phyloP scores from a whole-genome alignment of 2,113 vertebrate genomes.

The Carlito syrichta region DNA sequence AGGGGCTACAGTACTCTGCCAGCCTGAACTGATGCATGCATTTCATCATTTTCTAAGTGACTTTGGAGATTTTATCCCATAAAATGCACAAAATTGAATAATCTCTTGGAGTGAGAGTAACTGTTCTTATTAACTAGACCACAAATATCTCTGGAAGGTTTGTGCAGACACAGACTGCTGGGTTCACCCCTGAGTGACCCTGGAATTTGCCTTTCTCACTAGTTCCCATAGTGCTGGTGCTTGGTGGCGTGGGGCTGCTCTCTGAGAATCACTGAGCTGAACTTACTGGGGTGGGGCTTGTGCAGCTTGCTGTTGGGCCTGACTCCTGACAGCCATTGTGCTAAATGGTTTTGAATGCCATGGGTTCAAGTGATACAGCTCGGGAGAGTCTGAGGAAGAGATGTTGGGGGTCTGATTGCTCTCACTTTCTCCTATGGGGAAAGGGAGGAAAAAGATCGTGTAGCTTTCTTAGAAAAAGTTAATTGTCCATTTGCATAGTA shows the following conservation, averaged over 20 bases:
- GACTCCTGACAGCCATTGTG: not conserved
- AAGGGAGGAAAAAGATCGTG: not conserved
- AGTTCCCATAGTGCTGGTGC: not conserved
- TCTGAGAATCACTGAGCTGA: accelerated
- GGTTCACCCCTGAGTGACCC: not conserved
- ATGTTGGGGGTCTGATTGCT: accelerated
- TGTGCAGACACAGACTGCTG: accelerated
- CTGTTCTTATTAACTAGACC: no score
- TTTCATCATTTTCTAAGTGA: not conserved
- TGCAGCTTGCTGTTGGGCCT: no score
- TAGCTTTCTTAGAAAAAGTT: not conserved
- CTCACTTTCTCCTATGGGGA: not conserved
- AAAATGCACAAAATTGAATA: not conserved
- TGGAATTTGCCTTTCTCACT: not conserved
- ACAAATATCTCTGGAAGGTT: not conserved
- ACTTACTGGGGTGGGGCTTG: accelerated
- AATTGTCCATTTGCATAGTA: accelerated
- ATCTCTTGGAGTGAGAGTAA: no score
- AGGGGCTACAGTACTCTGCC: not conserved
- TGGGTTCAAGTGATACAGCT: accelerated
- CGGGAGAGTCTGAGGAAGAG: accelerated
- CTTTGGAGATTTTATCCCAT: not conserved
- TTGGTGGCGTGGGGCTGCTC: accelerated
- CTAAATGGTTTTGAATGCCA: not conserved
- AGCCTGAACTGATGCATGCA: accelerated